Base-by-base conservation (phyloP, 2,888 invertebrate species). In the Drosophila demipolita region DNA sequence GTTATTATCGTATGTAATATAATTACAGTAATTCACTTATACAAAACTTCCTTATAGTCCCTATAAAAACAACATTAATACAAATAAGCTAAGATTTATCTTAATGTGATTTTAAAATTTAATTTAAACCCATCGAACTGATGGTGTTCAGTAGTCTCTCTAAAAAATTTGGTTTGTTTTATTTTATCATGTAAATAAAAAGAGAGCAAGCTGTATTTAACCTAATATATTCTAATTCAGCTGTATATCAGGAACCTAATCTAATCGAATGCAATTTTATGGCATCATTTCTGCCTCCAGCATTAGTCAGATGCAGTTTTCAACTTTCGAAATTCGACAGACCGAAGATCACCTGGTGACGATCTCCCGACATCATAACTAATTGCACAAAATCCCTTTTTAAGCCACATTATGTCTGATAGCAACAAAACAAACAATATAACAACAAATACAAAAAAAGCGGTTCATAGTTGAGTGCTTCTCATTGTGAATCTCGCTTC, bases 401-500 rank as follows among this genome's bases (percentile, higher is more conserved):
- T 49, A 65, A 62, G 36, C 78, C 73, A 60, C 55, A 72, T 73
- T 67, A 33, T 48, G 11, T 40, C 55, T 66, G 23, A 26, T 15
- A 23, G 23, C 40, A 61, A 32, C 55, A 53, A 40, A 35, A 23
- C 45, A 45, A 15, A 23, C 45, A 45, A 23, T 8, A 6, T 12
- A 40, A 17, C 73, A 49, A 55, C 58, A 59, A 54, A 26, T 11
- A 38, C n/a, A 33, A 48, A 49, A 73, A 62, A 53, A 26, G 50
- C 23, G 40, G 38, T 68, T 76, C 65, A 75, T 66, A 68, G 80
- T 58, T 63, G 72, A 80, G 40, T 62, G 78, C 54, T 58, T 70
- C 36, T 36, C 23, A 59, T 12, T 4, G 35, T 20, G 50, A 53
- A 32, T 36, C 50, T 55, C 59, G 53, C 52, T 72, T 63, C 71